phyloP scores from a whole-genome alignment of 2,797 vertebrate genomes.

The Poecilia gillii region DNA sequence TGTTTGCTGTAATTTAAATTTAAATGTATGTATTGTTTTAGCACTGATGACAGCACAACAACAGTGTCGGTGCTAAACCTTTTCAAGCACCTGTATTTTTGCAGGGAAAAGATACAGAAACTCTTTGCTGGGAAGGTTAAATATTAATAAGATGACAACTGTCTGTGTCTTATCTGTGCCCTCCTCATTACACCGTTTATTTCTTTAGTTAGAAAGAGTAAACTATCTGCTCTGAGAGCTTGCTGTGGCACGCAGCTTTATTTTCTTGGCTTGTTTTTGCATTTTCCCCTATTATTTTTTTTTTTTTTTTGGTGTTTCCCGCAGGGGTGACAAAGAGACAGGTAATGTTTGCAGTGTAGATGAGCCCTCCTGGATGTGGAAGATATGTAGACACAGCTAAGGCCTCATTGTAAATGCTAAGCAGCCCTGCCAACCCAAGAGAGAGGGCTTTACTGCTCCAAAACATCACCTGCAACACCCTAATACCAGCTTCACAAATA shows the following conservation, averaged over 20 bases:
- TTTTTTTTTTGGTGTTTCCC: conserved; percentile 42
- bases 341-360: conserved; percentile 76
- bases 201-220: conserved; percentile 63
- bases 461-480: conserved; percentile 63
- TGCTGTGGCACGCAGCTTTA: conserved; percentile 34
- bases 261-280: conserved; percentile 46
- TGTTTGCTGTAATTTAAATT: not conserved
- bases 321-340: conserved; percentile 56
- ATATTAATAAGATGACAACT: conserved; percentile 77
- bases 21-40: not conserved
- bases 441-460: conserved; percentile 56
- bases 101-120: conserved; percentile 49
- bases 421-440: conserved; percentile 64
- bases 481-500: conserved; percentile 61
- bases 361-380: conserved; percentile 71
- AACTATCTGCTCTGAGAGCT: conserved; percentile 58
- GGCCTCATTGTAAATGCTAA: conserved; percentile 78
- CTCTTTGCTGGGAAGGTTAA: conserved; percentile 64
- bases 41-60: conserved; percentile 10
- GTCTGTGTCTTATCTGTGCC: conserved; percentile 64
- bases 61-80: conserved; percentile 29
- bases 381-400: conserved; percentile 68
- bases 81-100: conserved; percentile 36
- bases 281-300: conserved; percentile 26
- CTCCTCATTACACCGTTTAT: conserved; percentile 69